These are phyloP conservation scores for Yasuhikotakia modesta DNA, from an alignment of 2,797 vertebrate species.

Conservation along the genomic window DNA sequence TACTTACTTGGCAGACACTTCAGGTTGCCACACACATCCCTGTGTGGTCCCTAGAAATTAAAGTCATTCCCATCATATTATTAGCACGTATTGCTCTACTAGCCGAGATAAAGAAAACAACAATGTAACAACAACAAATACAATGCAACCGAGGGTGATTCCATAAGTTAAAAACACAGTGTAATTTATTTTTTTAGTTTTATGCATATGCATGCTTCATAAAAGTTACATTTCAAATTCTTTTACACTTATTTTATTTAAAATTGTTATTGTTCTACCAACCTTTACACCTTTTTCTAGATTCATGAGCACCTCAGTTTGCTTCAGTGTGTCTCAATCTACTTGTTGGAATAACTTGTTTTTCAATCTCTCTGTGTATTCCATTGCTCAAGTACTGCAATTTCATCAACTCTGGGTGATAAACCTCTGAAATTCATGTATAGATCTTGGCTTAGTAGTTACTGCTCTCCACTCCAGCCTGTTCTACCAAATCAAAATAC, in stretches of 20 bases:
- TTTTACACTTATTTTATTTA: not conserved
- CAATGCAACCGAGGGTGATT: not conserved
- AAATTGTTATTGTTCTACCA: not conserved
- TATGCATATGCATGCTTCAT: no score
- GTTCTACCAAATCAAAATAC: not conserved
- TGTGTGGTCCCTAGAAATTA: not conserved
- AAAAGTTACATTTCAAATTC: no score
- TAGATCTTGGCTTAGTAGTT: not conserved
- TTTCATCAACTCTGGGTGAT: not conserved
- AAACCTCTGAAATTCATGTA: not conserved
- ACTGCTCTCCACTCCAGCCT: not conserved
- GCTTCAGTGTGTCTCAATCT: not conserved
- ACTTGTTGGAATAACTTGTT: no score
- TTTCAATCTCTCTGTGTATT: constrained; percentile 1
- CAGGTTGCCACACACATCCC: not conserved
- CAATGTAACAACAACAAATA: no score
- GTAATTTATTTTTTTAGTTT: no score
- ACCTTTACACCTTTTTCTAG: not conserved
- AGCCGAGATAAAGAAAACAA: no score
- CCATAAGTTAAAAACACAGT: not conserved
- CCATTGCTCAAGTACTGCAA: constrained; percentile 3
- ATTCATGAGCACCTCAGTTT: not conserved
- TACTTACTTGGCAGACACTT: not conserved
- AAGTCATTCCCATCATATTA: not conserved
- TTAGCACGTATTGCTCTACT: not conserved